Evolutionary conservation across 2,888 invertebrate species (phyloP), one percentile per base, ranked within the genome.

Genomic region (Sturmia bella): DNA sequence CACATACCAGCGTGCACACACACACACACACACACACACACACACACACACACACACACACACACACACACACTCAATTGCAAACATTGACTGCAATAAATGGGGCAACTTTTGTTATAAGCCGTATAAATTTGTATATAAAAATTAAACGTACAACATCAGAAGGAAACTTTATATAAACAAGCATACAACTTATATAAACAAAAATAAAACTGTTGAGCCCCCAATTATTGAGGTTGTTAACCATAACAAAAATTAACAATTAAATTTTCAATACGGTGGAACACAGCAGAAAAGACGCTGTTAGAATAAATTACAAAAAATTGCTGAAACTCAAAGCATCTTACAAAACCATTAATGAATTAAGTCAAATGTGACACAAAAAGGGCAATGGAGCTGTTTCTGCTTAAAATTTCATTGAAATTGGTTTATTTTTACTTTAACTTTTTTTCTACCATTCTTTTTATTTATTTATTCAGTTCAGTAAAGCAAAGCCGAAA

Each of bases 221-320:
- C 21, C 48, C 48, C 59, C 68, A 69, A 54, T 77, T 77, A 24
- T 70, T 70, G 27, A 64, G 27, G 69, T 64, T 70, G 48, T 56
- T 70, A 64, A 70, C 48, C 27, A 77, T 64, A 39, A 50, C 39
- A 56, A 70, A 70, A 48, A 43, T 56, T 66, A 50, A 41, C 27
- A 50, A 57, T 19, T 59, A 39, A 39, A 56, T 32, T 19, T n/a
- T 45, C 32, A 13, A 45, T 7, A 48, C 70, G 45, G 70, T 70
- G 57, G 70, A 37, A 3, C 19, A 3, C 19, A 15, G 17, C 3
- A 19, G 3, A 43, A 15, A 3, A 43, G 17, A 15, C 2, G 15
- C 7, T 15, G n/a, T 15, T 15, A 15, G 6, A 45, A 45, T 45
- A 45, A 7, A 32, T 5, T 32, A 7, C 7, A 27, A 4, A 32